Conservation (phyloP, 1,140 invertebrate species). For the Drosophila lini region DNA sequence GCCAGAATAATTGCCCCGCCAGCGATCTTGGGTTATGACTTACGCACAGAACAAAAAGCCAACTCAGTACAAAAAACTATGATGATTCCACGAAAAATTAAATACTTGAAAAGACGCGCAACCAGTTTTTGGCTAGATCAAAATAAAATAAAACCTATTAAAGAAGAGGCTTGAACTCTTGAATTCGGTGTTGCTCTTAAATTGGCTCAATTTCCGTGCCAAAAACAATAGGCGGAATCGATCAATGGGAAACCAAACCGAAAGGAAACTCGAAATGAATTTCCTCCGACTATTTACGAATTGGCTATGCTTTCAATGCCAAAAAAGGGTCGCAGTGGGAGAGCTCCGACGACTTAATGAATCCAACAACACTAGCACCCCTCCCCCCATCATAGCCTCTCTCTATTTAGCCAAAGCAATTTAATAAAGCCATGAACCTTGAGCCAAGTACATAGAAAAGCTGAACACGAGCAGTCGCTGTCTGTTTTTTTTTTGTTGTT, state of each 20-base stretch:
- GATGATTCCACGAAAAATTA: constrained; percentile 32
- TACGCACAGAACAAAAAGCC: constrained; percentile 10
- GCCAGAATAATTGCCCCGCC: constrained; percentile 44
- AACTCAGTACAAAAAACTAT: constrained; percentile 15
- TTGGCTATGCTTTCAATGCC: constrained; percentile 76
- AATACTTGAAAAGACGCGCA: constrained; percentile 31
- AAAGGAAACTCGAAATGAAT: constrained; percentile 43
- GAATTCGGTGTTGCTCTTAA: constrained; percentile 52
- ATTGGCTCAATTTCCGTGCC: constrained; percentile 68
- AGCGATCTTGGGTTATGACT: constrained; percentile 40
- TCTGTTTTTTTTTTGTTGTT: constrained; percentile 19
- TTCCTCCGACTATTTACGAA: constrained; percentile 56
- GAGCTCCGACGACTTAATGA: constrained; percentile 56
- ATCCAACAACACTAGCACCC: constrained; percentile 16
- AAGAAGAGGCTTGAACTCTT: constrained; percentile 22
- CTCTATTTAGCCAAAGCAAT: constrained; percentile 67
- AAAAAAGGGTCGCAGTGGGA: constrained; percentile 66
- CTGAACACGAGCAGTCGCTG: constrained; percentile 49
- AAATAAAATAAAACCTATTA: neutral
- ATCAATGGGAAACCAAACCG: constrained; percentile 45
- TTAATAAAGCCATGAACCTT: constrained; percentile 81
- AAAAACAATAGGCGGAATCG: constrained; percentile 56
- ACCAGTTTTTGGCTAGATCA: constrained; percentile 32
- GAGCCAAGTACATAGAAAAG: constrained; percentile 72
- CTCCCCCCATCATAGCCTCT: neutral